Conservation (phyloP, 2,888 invertebrate species). For the Argyra leucocephala region DNA sequence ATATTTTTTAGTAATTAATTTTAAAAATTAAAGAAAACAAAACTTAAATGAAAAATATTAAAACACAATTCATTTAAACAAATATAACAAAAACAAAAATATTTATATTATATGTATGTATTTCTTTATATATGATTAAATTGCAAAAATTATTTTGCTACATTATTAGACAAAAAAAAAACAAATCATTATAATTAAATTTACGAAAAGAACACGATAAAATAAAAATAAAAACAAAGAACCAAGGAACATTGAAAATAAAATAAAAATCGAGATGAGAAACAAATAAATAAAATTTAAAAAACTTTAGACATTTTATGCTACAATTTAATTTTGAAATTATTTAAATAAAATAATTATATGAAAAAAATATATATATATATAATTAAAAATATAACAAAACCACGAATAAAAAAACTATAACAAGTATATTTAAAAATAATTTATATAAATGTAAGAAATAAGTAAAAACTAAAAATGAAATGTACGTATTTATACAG, state of each 20-base stretch:
- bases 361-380: not conserved
- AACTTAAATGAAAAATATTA: not conserved
- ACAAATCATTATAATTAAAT: not conserved
- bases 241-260: not conserved
- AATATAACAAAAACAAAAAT: not conserved
- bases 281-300: no score
- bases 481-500: constrained; percentile 6
- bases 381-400: not conserved
- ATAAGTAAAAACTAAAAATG: not conserved
- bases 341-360: not conserved
- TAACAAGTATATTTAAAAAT: not conserved
- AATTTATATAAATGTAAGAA: not conserved
- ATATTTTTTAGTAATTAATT: constrained; percentile 6
- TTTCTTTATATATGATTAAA: not conserved
- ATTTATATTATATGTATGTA: constrained; percentile 2
- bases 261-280: not conserved
- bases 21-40: not conserved
- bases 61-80: not conserved
- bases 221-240: not conserved
- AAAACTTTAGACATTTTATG: no score
- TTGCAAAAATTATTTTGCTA: constrained; percentile 3
- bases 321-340: no score
- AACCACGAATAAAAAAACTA: not conserved
- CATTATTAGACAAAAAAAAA: not conserved
- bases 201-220: not conserved